These are phyloP conservation scores for Mamestra configurata DNA, from an alignment of 1,140 invertebrate genomes.

Conservation along the genomic window DNA sequence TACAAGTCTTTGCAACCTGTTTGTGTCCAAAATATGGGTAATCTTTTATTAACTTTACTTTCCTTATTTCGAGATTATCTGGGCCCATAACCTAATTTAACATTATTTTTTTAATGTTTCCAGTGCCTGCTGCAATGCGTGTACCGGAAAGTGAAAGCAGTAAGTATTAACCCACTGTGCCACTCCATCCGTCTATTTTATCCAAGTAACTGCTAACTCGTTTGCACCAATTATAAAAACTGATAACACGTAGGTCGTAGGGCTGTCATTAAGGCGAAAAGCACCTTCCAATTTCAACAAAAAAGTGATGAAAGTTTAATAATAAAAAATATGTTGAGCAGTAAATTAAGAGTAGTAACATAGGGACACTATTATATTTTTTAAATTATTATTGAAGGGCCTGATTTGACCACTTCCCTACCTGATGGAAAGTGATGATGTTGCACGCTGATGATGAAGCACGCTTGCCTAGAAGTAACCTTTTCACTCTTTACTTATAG, in stretches of 20 bases:
- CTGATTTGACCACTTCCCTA: too few relatives aligned
- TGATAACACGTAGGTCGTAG: slow-evolving; percentile 5
- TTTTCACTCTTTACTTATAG: too few relatives aligned
- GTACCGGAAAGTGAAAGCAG: slow-evolving; percentile 91
- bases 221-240: slow-evolving; percentile 8
- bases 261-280: neutral
- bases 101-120: slow-evolving; percentile 73
- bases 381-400: too few relatives aligned
- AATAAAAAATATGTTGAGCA: too few relatives aligned
- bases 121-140: slow-evolving; percentile 91
- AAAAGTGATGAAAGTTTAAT: neutral
- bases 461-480: too few relatives aligned
- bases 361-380: too few relatives aligned
- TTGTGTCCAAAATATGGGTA: neutral
- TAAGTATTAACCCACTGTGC: slow-evolving; percentile 80
- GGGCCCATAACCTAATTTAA: slow-evolving; percentile 15
- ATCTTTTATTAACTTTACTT: neutral
- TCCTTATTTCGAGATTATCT: neutral
- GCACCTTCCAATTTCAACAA: too few relatives aligned
- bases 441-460: too few relatives aligned
- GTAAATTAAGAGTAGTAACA: too few relatives aligned
- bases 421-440: too few relatives aligned
- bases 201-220: slow-evolving; percentile 15
- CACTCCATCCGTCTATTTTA: slow-evolving; percentile 13
- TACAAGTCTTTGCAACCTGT: neutral